Percentiles rank a stretch among this genome's conserved stretches.
Conservation (phyloP, 2,888 invertebrate species). For the Sphaerophoria rueppellii region DNA sequence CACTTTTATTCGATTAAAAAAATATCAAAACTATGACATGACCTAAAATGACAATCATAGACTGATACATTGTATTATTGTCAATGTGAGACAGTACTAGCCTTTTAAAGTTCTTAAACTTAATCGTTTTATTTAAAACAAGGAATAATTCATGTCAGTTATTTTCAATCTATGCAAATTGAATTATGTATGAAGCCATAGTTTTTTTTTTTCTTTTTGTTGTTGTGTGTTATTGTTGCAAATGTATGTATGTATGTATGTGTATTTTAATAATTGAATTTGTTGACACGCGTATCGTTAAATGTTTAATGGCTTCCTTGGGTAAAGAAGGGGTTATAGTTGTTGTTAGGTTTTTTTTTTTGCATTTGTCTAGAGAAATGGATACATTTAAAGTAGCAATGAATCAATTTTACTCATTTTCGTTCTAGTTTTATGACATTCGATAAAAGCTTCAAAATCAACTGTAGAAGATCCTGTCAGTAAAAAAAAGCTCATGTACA, state of each 20-base stretch:
- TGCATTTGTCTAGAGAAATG: not conserved
- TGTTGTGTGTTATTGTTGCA: not conserved
- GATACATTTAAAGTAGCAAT: conserved; percentile 13
- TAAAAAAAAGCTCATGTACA: not conserved
- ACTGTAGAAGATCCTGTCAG: no score
- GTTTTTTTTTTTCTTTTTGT: conserved; percentile 39
- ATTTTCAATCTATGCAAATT: conserved; percentile 63
- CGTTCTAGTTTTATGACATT: not conserved
- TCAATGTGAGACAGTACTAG: not conserved
- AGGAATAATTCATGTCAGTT: conserved; percentile 54
- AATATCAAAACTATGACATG: not conserved
- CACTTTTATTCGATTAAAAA: not conserved
- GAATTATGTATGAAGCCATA: conserved; percentile 67
- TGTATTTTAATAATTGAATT: conserved; percentile 48
- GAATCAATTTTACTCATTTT: conserved; percentile 9
- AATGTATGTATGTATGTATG: not conserved
- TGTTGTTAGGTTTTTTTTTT: not conserved
- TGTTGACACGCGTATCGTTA: conserved; percentile 21
- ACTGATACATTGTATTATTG: not conserved
- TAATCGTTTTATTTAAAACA: conserved; percentile 22
- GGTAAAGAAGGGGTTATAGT: not conserved
- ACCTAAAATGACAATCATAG: conserved; percentile 1
- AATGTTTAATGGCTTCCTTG: conserved; percentile 46
- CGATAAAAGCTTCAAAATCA: not conserved
- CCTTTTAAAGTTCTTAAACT: conserved; percentile 30